Evolutionary conservation across 2,797 vertebrate genomes (phyloP).

Genomic region (Microhierax caerulescens): DNA sequence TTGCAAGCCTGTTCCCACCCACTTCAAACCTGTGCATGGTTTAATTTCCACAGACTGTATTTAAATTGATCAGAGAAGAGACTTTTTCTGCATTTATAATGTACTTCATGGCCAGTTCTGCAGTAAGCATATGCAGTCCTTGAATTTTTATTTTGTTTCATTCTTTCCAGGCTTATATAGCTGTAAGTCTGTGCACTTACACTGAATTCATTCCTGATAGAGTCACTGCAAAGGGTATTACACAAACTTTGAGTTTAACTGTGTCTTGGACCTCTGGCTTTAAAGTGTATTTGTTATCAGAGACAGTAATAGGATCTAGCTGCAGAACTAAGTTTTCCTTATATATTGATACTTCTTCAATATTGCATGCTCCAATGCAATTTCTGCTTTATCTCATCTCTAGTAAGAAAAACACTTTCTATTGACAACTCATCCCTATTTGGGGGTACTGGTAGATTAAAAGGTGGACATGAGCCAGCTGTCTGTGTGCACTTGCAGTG

Average conservation of each 20-base stretch:
- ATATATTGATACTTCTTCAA: not conserved
- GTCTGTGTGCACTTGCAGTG: fast-evolving
- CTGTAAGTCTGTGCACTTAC: not conserved
- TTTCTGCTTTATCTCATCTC: not conserved
- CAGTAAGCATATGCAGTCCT: not conserved
- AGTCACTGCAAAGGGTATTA: not conserved
- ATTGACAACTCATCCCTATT: not conserved
- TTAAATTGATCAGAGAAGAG: not conserved
- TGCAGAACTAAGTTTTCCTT: not conserved
- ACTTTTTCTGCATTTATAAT: not conserved
- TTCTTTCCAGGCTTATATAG: not conserved
- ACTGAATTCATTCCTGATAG: not conserved
- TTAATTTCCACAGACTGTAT: not conserved
- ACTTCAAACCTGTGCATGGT: not conserved
- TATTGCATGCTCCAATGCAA: not conserved
- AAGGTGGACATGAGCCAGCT: not conserved
- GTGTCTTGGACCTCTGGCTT: not conserved
- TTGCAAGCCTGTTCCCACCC: not conserved
- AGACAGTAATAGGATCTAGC: not conserved
- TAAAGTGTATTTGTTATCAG: not conserved
- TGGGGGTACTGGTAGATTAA: not conserved
- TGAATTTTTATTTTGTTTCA: not conserved
- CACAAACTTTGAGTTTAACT: not conserved
- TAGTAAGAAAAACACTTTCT: not conserved
- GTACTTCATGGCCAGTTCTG: not conserved